Percentiles rank a stretch among this genome's conserved stretches.
phyloP scores from a whole-genome alignment of 2,113 vertebrate genomes.

The Xiphophorus hellerii region DNA sequence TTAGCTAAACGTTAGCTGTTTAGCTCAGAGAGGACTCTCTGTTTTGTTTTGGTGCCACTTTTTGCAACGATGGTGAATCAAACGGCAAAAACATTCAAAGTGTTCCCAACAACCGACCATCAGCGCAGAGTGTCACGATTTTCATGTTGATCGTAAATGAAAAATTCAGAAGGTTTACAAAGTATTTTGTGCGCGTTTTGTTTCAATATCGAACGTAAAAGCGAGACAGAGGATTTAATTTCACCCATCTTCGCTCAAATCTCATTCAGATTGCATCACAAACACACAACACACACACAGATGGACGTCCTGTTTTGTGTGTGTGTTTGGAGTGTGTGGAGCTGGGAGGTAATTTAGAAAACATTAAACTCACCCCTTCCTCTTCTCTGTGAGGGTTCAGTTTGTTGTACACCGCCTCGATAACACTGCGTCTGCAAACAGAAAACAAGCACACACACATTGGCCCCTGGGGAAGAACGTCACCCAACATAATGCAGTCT shows the following conservation, averaged over 20 bases:
- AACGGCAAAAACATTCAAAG: neutral
- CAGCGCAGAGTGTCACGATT: neutral
- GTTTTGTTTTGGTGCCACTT: neutral
- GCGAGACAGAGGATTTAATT: neutral
- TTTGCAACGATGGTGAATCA: neutral
- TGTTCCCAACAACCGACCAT: neutral
- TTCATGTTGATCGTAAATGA: neutral
- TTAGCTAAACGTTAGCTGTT: too few species aligned
- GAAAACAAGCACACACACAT: conserved; percentile 28
- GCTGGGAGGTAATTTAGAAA: conserved; percentile 25
- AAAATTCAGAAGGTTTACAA: neutral
- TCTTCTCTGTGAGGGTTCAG: conserved; percentile 99
- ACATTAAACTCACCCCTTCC: conserved; percentile 91
- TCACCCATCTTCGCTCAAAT: conserved; percentile 12
- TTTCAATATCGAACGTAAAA: conserved; percentile 11
- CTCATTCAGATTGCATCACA: conserved; percentile 7
- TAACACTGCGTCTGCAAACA: conserved; percentile 91
- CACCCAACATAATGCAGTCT: neutral
- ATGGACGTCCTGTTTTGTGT: conserved; percentile 37
- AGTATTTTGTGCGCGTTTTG: neutral
- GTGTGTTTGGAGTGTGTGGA: conserved; percentile 20
- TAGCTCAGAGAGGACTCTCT: neutral
- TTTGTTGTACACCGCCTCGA: conserved; percentile 98
- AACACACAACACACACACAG: conserved; percentile 4
- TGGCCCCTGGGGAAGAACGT: conserved; percentile 8